A percentile compares a stretch with the other conserved stretches of the same genome.
phyloP scores from a whole-genome alignment of 2,797 vertebrate species.

The Alfaro cultratus region DNA sequence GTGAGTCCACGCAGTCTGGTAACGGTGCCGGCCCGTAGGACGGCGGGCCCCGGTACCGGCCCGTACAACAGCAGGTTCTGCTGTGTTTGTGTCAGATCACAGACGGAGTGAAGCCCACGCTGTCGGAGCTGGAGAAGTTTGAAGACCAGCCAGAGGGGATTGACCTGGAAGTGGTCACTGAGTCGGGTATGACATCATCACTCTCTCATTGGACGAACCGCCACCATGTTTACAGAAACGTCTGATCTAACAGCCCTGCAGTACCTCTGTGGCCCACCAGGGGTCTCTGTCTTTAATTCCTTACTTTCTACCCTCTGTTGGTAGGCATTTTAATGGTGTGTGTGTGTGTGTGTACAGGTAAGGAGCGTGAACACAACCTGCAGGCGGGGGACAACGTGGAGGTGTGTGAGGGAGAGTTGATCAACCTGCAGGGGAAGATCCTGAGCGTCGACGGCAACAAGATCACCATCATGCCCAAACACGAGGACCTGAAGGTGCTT shows the following conservation, averaged over 20 bases:
- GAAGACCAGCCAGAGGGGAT: conserved; percentile 97
- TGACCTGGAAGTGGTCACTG: conserved; percentile 94
- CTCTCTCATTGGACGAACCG: too few species aligned
- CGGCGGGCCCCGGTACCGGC: neutral
- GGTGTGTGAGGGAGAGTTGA: conserved; percentile 95
- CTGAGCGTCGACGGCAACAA: conserved; percentile 97
- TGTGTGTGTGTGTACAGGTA: conserved; percentile 77
- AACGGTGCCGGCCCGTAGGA: neutral
- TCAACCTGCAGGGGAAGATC: conserved; percentile 96
- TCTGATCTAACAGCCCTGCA: too few species aligned
- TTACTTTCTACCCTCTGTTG: too few species aligned
- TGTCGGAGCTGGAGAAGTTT: conserved; percentile 95
- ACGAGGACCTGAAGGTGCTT: conserved; percentile 93
- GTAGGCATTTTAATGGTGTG: neutral
- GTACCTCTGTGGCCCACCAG: too few species aligned
- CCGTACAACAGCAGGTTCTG: neutral
- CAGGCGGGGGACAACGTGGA: conserved; percentile 97
- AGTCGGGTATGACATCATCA: conserved; percentile 82
- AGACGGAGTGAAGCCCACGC: conserved; percentile 93
- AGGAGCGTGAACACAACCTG: conserved; percentile 94
- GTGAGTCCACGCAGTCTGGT: conserved; percentile 71
- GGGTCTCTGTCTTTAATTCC: too few species aligned
- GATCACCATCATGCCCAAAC: conserved; percentile 97
- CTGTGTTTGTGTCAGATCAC: conserved; percentile 84
- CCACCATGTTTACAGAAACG: too few species aligned